Conservation (phyloP, 2,797 vertebrate genomes). For the Lerista edwardsae region DNA sequence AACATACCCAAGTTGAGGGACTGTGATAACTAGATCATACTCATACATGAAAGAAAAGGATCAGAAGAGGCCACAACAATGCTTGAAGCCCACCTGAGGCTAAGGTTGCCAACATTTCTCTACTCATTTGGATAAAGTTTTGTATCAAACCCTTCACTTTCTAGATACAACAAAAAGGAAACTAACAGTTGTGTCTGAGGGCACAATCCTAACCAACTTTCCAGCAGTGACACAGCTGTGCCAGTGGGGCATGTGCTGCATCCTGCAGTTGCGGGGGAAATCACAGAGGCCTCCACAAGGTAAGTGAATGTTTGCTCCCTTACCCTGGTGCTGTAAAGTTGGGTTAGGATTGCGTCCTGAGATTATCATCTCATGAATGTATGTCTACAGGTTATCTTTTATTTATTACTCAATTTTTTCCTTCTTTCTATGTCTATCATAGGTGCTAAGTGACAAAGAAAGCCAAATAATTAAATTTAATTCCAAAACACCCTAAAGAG, state of each 20-base stretch:
- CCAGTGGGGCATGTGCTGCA: too few relatives aligned
- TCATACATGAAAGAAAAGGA: neutral
- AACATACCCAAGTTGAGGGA: neutral
- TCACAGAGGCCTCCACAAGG: too few relatives aligned
- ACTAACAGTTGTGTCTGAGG: neutral
- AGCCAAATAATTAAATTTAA: too few relatives aligned
- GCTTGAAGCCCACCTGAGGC: neutral
- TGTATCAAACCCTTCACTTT: neutral
- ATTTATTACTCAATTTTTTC: neutral
- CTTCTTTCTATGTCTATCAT: neutral
- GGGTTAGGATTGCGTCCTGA: too few relatives aligned
- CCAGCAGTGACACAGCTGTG: too few relatives aligned
- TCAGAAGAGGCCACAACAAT: too few relatives aligned
- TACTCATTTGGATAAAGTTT: neutral
- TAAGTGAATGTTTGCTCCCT: too few relatives aligned
- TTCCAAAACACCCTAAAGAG: neutral
- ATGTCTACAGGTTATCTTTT: neutral
- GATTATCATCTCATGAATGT: neutral
- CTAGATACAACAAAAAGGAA: neutral
- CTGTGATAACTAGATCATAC: neutral
- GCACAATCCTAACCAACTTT: too few relatives aligned
- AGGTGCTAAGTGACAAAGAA: neutral
- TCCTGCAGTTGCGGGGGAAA: too few relatives aligned
- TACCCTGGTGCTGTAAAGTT: too few relatives aligned
- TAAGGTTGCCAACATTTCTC: neutral